Evolutionary conservation across 2,797 vertebrate genomes (phyloP).

Genomic region (Bufotes viridis): DNA sequence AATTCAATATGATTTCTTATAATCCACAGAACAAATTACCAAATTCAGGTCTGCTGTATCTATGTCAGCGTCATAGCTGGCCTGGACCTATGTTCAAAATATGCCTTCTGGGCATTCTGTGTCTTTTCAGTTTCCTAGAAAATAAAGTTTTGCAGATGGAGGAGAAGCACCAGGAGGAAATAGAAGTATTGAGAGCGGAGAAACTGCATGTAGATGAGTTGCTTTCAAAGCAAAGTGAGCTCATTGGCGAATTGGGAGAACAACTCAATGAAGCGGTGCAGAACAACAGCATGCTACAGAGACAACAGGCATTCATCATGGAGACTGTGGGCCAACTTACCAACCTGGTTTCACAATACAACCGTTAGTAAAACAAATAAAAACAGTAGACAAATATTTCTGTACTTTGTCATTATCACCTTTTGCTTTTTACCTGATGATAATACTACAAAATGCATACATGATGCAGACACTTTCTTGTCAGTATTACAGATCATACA

Average conservation of each 20-base stretch:
- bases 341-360: slow-evolving; percentile 77
- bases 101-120: background rate
- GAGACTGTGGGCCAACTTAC: slow-evolving; percentile 78
- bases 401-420: background rate
- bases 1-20: no score
- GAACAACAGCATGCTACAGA: slow-evolving; percentile 80
- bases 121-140: slow-evolving; percentile 76
- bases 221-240: slow-evolving; percentile 75
- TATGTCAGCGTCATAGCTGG: background rate
- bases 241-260: slow-evolving; percentile 77
- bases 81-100: background rate
- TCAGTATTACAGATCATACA: background rate
- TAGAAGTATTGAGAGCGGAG: slow-evolving; percentile 75
- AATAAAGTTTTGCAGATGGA: slow-evolving; percentile 79
- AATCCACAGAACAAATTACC: no score
- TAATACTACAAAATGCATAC: background rate
- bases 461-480: background rate
- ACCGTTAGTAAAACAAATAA: slow-evolving; percentile 71
- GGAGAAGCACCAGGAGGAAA: slow-evolving; percentile 74
- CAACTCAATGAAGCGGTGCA: slow-evolving; percentile 75
- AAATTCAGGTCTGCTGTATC: background rate
- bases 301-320: slow-evolving; percentile 76
- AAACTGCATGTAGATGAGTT: slow-evolving; percentile 79
- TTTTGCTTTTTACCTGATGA: background rate
- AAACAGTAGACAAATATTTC: background rate